Conservation (phyloP, 2,888 invertebrate species). For the Tetropium fuscum region DNA sequence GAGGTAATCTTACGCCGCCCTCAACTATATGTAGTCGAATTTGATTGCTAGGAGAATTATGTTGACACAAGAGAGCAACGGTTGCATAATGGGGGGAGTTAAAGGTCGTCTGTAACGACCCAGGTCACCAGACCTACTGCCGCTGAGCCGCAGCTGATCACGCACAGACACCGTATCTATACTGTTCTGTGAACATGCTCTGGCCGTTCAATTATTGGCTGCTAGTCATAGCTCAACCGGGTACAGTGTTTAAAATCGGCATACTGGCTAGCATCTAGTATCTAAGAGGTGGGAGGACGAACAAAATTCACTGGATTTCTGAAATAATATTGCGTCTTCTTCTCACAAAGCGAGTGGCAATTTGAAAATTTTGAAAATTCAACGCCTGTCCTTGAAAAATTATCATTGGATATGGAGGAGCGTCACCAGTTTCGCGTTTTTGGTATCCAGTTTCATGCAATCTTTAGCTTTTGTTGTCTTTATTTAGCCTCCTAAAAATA, state of each 20-base stretch:
- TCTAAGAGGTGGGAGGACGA: no score
- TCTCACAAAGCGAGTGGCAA: no score
- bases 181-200: constrained; percentile 50
- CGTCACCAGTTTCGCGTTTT: no score
- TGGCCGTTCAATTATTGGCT: constrained; percentile 49
- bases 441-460: no score
- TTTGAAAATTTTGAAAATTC: no score
- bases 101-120: constrained; percentile 57
- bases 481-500: no score
- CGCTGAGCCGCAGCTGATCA: constrained; percentile 57
- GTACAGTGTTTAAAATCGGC: constrained; percentile 33
- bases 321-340: no score
- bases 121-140: constrained; percentile 59
- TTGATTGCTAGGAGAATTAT: constrained; percentile 51
- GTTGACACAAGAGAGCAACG: constrained; percentile 57
- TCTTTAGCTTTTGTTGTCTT: no score
- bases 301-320: no score
- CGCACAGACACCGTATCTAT: constrained; percentile 50
- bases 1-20: constrained; percentile 32
- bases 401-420: no score
- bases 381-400: no score
- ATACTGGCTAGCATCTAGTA: no score
- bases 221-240: constrained; percentile 45
- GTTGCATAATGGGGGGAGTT: constrained; percentile 60
- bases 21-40: constrained; percentile 22